Base-by-base conservation (phyloP, 1,140 invertebrate species). In the Adelges cooleyi region DNA sequence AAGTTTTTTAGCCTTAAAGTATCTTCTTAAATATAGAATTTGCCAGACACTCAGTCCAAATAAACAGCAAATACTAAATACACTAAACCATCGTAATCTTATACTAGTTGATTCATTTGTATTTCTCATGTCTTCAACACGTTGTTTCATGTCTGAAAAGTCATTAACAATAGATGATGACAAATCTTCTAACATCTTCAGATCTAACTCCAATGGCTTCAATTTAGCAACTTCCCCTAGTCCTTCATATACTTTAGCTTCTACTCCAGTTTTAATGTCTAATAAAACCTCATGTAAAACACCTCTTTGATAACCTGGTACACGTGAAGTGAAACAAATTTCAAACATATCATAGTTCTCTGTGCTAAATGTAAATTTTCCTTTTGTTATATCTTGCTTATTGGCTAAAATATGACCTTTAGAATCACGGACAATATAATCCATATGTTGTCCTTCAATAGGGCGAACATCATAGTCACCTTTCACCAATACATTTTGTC, bases 91-190 rank as follows among this genome's bases (percentile, higher is more conserved):
- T 56, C 99, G 79, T 25, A 99, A 95, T 68, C 95, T 81, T 68
- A 85, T 89, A 74, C 98, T 98, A 62, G 95, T 98, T 56, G 94
- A 92, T 76, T 98, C 95, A 82, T 99, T 99, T 49, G 96, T 99
- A 73, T 96, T 90, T 74, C 95, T 84, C 95, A 99, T 98, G 77
- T 98, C 89, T 76, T 98, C 92, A 76, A 99, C 96, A 62, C 92
- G 80, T 71, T 93, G 86, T 66, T 92, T 85, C 95, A 99, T 99
- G 69, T 92, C 83, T 10, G 87, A 87, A 81, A 99, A 99, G 75
- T 99, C 96, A 75, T 95, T 86, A 1, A 99, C 95, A 73, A 99
- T 98, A 27, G 90, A 86, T 75, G 96, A 89, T 3, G 95, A 97
- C 23, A 99, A 78, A 80, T 99, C 95, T 80, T 99, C 96, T 68